A percentile compares a stretch with the other conserved stretches of the same genome.
phyloP scores from a whole-genome alignment of 2,888 invertebrate genomes.

The Magallana nippona region DNA sequence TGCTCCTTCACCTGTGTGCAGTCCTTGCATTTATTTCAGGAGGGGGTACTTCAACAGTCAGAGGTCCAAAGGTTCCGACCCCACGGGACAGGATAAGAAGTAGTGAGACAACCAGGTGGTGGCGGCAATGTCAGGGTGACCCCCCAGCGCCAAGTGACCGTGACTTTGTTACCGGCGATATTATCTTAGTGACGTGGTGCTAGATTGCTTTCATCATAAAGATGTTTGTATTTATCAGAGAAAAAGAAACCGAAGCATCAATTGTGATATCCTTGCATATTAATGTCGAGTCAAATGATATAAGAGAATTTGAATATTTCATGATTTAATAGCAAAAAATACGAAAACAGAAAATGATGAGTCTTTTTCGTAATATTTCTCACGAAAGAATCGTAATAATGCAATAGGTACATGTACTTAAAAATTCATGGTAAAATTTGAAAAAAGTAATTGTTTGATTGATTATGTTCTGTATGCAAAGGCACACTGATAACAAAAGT shows the following conservation, averaged over 20 bases:
- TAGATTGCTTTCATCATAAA: neutral
- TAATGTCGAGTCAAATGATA: neutral
- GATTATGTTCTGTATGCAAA: too few species aligned
- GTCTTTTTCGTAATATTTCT: too few species aligned
- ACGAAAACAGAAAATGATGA: too few species aligned
- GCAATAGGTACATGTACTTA: too few species aligned
- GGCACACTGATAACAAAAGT: too few species aligned
- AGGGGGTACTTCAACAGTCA: slow-evolving; percentile 60
- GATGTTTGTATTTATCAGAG: neutral
- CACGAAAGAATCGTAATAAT: too few species aligned
- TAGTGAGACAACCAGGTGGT: neutral
- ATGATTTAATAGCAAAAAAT: too few species aligned
- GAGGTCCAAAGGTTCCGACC: slow-evolving; percentile 56
- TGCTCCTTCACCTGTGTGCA: neutral
- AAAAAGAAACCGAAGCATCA: neutral
- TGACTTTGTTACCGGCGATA: neutral
- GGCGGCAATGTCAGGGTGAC: neutral
- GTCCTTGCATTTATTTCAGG: slow-evolving; percentile 50
- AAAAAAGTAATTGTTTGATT: too few species aligned
- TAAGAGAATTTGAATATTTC: too few species aligned
- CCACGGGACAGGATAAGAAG: slow-evolving; percentile 53
- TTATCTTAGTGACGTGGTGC: neutral
- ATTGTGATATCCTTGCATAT: neutral
- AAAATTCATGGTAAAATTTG: too few species aligned
- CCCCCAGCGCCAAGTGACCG: neutral